Percentiles rank a stretch among this genome's conserved stretches.
These are phyloP conservation scores for Caenorhabditis parvicauda DNA, from an alignment of 2,888 invertebrate genomes.

Conservation along the genomic window DNA sequence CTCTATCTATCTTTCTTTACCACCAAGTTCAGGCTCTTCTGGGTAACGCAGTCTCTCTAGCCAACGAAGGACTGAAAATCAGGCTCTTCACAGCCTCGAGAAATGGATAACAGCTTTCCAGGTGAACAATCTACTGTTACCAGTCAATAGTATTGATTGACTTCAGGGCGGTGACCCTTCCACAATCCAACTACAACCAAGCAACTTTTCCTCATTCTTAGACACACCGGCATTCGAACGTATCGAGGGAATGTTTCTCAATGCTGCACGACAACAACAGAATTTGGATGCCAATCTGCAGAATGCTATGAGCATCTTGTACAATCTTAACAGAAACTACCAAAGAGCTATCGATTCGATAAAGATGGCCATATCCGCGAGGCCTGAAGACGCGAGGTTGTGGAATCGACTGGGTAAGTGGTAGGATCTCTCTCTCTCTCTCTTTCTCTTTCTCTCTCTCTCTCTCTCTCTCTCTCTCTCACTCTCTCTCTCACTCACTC, in stretches of 20 bases:
- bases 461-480: no score
- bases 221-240: conserved; percentile 30
- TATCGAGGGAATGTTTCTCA: conserved; percentile 55
- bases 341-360: conserved; percentile 96
- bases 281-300: conserved; percentile 53
- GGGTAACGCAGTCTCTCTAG: conserved; percentile 87
- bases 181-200: background rate
- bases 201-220: conserved; percentile 31
- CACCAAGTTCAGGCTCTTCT: conserved; percentile 72
- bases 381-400: conserved; percentile 78
- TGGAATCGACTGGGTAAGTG: conserved; percentile 97
- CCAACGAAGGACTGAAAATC: conserved; percentile 89
- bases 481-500: no score
- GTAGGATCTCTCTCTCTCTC: no score
- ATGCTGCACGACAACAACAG: conserved; percentile 36
- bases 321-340: conserved; percentile 88
- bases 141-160: background rate
- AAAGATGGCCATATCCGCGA: conserved; percentile 80
- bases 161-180: conserved; percentile 9
- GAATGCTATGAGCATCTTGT: conserved; percentile 79
- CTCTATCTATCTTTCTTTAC: background rate
- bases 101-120: conserved; percentile 54
- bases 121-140: conserved; percentile 5
- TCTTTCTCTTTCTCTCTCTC: no score
- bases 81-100: conserved; percentile 79